Conservation (phyloP, 2,888 invertebrate species). For the Ormyrus pomaceus region DNA sequence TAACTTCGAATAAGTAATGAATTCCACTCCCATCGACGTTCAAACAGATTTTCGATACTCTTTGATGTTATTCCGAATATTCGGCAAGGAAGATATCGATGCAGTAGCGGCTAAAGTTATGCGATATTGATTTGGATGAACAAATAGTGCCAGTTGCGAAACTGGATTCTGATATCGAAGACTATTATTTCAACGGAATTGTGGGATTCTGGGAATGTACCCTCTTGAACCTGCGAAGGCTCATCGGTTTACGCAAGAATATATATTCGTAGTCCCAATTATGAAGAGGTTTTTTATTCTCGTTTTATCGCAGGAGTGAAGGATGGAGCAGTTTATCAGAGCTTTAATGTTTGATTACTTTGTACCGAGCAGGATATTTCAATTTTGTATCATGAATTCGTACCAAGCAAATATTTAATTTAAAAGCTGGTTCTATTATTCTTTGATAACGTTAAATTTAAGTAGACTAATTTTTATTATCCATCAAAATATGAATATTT, state of each 20-base stretch:
- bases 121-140: conserved; percentile 40
- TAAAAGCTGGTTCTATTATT: no score
- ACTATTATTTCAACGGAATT: conserved; percentile 32
- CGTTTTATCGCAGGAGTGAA: conserved; percentile 8
- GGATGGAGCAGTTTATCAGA: background rate
- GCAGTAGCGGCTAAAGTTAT: background rate
- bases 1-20: no score
- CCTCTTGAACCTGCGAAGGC: background rate
- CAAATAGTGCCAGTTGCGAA: conserved; percentile 30
- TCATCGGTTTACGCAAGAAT: conserved; percentile 11
- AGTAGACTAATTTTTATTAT: no score
- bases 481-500: no score
- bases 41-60: conserved; percentile 6
- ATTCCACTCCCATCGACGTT: no score
- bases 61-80: conserved; percentile 32
- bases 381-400: no score
- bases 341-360: no score
- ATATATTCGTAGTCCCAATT: conserved; percentile 14
- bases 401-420: no score
- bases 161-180: conserved; percentile 14
- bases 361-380: no score
- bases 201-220: conserved; percentile 27
- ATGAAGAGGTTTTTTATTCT: conserved; percentile 4
- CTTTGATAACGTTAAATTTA: no score
- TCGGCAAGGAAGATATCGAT: background rate